A percentile compares a stretch with the other conserved stretches of the same genome.
phyloP scores from a whole-genome alignment of 2,113 vertebrate genomes.

The Pterocles orientalis region DNA sequence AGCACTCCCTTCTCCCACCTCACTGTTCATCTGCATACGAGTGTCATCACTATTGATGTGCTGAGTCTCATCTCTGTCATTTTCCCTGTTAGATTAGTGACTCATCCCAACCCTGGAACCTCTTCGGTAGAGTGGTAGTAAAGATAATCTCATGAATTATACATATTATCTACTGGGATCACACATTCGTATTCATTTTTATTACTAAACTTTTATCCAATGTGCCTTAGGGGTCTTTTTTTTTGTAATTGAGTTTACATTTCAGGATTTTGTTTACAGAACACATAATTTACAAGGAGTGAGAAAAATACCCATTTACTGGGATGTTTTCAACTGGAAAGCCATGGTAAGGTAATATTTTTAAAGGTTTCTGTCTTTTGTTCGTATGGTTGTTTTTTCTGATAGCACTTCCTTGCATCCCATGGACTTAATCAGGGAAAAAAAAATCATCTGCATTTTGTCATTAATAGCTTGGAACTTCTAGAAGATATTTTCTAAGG shows the following conservation, averaged over 20 bases:
- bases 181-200: not conserved
- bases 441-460: not conserved
- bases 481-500: slow-evolving; percentile 11
- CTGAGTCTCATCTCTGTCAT: not conserved
- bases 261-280: not conserved
- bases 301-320: not conserved
- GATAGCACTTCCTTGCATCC: not conserved
- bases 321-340: not conserved
- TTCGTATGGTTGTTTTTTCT: not conserved
- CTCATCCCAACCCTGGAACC: not conserved
- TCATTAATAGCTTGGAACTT: slow-evolving; percentile 41
- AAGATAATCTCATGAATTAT: not conserved
- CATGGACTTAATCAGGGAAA: not conserved
- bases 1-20: not conserved
- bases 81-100: not conserved
- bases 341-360: not conserved
- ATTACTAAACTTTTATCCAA: not conserved
- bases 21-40: not conserved
- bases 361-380: not conserved
- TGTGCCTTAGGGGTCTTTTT: not conserved
- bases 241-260: not conserved
- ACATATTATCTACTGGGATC: not conserved
- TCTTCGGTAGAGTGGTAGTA: accelerated
- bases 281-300: not conserved
- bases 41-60: no score